These are phyloP conservation scores for Festucalex cinctus DNA, from an alignment of 2,113 vertebrate genomes.

Conservation along the genomic window DNA sequence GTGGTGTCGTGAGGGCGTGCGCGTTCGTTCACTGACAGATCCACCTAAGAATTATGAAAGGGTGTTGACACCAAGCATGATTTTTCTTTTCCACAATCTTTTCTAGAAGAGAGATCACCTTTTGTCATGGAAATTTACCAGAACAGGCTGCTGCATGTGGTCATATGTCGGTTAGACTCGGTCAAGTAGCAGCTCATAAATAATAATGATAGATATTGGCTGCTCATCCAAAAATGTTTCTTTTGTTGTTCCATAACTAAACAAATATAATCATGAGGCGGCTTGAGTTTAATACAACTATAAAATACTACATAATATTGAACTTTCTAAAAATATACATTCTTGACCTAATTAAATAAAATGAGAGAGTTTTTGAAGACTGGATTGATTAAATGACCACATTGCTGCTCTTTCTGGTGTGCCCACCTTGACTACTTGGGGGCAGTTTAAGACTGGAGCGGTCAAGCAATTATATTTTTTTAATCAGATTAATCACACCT, in stretches of 20 bases:
- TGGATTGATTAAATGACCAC: too few relatives aligned
- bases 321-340: too few relatives aligned
- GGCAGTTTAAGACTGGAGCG: too few relatives aligned
- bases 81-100: neutral
- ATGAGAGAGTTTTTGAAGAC: too few relatives aligned
- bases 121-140: neutral
- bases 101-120: neutral
- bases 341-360: too few relatives aligned
- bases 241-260: neutral
- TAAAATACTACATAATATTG: too few relatives aligned
- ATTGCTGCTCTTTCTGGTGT: too few relatives aligned
- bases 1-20: constrained; percentile 18
- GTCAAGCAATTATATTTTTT: too few relatives aligned
- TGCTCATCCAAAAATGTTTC: neutral
- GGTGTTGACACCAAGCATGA: constrained; percentile 64
- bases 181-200: neutral
- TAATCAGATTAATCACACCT: too few relatives aligned
- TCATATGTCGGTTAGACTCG: neutral
- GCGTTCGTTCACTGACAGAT: constrained; percentile 34
- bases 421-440: too few relatives aligned
- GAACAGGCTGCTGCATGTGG: neutral
- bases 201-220: too few relatives aligned
- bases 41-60: constrained; percentile 56
- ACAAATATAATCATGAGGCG: neutral
- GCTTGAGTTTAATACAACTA: too few relatives aligned